A percentile compares a stretch with the other conserved stretches of the same genome.
Conservation (phyloP, 1,140 invertebrate genomes). For the Cardiocondyla obscurior region DNA sequence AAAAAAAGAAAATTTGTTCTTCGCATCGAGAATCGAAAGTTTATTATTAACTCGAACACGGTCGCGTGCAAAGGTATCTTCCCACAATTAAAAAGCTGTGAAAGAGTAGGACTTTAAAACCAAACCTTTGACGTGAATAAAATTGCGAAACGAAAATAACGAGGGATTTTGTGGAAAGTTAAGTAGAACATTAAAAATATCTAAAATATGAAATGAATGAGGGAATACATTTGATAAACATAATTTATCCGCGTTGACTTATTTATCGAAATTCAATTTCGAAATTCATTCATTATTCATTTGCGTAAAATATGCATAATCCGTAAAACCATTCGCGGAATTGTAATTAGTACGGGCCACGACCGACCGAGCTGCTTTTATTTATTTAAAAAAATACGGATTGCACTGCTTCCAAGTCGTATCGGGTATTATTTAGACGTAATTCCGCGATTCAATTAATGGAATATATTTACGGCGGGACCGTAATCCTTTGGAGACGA, state of each 20-base stretch:
- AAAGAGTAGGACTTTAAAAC: not conserved
- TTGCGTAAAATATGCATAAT: not conserved
- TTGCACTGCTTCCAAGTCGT: not conserved
- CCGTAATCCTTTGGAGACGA: slow-evolving; percentile 34
- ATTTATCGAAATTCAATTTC: not conserved
- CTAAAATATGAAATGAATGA: not conserved
- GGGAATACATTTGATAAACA: not conserved
- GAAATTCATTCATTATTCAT: not conserved
- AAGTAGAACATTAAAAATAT: not conserved
- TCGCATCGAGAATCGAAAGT: not conserved
- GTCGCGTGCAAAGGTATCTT: not conserved
- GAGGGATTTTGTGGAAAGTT: not conserved
- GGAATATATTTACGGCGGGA: not conserved
- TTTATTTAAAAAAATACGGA: not conserved
- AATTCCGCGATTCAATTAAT: slow-evolving; percentile 19
- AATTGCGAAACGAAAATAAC: not conserved
- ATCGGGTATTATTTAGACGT: not conserved
- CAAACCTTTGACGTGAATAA: not conserved
- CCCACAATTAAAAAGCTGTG: not conserved
- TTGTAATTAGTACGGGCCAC: not conserved
- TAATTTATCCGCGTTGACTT: not conserved
- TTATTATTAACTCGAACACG: not conserved
- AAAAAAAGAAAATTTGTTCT: slow-evolving; percentile 10
- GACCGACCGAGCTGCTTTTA: not conserved
- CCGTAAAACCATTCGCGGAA: not conserved